Percentiles rank a stretch among this genome's conserved stretches.
These are phyloP conservation scores for Harlomillsia oculata DNA, from an alignment of 1,140 invertebrate species.

Conservation along the genomic window DNA sequence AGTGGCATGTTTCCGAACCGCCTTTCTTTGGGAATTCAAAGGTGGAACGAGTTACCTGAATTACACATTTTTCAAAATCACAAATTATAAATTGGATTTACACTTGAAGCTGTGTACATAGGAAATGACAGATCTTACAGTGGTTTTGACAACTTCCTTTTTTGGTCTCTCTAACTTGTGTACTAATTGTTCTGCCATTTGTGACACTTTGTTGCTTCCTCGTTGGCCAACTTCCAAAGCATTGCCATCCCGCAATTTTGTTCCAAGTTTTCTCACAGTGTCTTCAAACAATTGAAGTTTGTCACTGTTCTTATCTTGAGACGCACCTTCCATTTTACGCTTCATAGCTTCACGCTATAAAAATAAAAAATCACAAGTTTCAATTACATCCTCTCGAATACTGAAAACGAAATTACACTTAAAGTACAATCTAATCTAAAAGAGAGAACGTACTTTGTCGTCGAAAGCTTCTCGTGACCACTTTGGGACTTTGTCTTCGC, in stretches of 20 bases:
- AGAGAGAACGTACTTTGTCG: constrained; percentile 39
- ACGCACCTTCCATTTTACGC: constrained; percentile 55
- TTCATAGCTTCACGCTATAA: constrained; percentile 67
- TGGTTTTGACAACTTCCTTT: constrained; percentile 7
- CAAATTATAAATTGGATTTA: constrained; percentile 14
- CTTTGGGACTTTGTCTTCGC: constrained; percentile 71
- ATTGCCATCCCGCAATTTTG: constrained; percentile 68
- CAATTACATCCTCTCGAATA: background rate
- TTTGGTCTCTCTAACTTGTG: constrained; percentile 48
- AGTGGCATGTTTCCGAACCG: constrained; percentile 69
- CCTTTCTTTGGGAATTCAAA: constrained; percentile 52
- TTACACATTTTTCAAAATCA: too few species aligned
- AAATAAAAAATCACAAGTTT: constrained; percentile 19
- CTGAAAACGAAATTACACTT: background rate
- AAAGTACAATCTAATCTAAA: too few species aligned
- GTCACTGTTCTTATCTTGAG: constrained; percentile 7
- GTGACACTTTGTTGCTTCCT: constrained; percentile 75
- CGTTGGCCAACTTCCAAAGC: constrained; percentile 53
- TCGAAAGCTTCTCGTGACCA: constrained; percentile 71
- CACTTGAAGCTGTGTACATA: background rate
- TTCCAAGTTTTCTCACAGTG: constrained; percentile 65
- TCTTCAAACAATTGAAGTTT: constrained; percentile 53
- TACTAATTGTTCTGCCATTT: constrained; percentile 68
- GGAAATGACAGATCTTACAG: constrained; percentile 10
- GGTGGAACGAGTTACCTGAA: constrained; percentile 51